phyloP scores from a whole-genome alignment of 1,140 invertebrate genomes.

The Acromyrmex charruanus region DNA sequence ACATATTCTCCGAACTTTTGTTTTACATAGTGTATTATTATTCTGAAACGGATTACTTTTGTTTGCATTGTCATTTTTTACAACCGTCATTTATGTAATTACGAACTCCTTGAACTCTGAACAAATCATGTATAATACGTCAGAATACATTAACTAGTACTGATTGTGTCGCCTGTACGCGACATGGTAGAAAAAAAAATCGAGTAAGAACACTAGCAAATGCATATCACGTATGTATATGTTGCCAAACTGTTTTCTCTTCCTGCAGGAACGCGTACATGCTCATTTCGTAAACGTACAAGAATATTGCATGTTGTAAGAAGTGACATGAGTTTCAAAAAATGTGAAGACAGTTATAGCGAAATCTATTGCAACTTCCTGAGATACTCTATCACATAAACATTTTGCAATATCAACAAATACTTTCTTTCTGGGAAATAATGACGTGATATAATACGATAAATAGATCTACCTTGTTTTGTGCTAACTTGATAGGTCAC shows the following conservation, averaged over 20 bases:
- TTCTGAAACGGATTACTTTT: neutral
- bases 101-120: constrained; percentile 35
- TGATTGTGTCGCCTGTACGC: neutral
- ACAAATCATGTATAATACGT: neutral
- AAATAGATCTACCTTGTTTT: constrained; percentile 85
- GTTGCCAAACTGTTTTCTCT: neutral
- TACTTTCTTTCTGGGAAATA: neutral
- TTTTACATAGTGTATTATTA: constrained; percentile 7
- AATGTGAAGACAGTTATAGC: neutral
- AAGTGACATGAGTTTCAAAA: constrained; percentile 8
- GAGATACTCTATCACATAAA: neutral
- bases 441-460: neutral
- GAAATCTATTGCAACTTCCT: neutral
- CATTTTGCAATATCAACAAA: neutral
- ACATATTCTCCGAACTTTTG: neutral
- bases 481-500: constrained; percentile 91
- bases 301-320: neutral
- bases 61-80: constrained; percentile 33
- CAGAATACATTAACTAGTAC: constrained; percentile 15
- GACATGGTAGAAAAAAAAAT: neutral
- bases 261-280: neutral
- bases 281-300: neutral
- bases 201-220: neutral
- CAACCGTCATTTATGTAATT: neutral
- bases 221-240: neutral